Evolutionary conservation across 1,140 invertebrate genomes (phyloP), one percentile per base, ranked within the genome.

Genomic region (Eufriesea mexicana): DNA sequence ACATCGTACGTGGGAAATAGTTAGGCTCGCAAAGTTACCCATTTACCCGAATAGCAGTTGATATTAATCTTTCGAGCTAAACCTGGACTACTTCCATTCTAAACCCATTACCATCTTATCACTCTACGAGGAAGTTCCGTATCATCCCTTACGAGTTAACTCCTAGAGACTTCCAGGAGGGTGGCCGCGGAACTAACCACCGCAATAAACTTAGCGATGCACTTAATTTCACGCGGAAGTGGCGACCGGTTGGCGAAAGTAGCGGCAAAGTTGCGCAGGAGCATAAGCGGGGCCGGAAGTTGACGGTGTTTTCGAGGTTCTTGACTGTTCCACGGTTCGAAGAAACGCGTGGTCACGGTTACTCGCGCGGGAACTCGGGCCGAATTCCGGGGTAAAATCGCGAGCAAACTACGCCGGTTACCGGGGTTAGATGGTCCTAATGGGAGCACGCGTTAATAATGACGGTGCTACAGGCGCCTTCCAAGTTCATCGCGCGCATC

Each of bases 361-460:
- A 28, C 18, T 12, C 9, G 68, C 23, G 28, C 42, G 67, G 35
- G 35, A 35, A 35, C 61, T 57, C 54, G 23, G 10, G 61, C 18
- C 42, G 28, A 67, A 71, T 68, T 71, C 66, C 16, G n/a, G 2
- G 16, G 20, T 59, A 72, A 77, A 85, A 83, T 83, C 71, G 72
- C 55, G 47, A 67, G 62, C n/a, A 71, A 70, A 49, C 67, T 49
- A n/a, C 67, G 68, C 14, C 23, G 47, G 68, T 66, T 66, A 61
- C 54, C 16, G 23, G 18, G 66, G 62, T 57, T 47, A 23, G 18
- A 20, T 28, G 35, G 35, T 72, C 70, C 84, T 84, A 78, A 78
- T 74, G 74, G 76, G 12, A 54, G 61, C 18, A 64, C 45, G 57
- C 57, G 77, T 86, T 86, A 84, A 86, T 86, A 80, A 84, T 73